phyloP scores from a whole-genome alignment of 2,888 invertebrate species.

The Diadegma fenestrale region DNA sequence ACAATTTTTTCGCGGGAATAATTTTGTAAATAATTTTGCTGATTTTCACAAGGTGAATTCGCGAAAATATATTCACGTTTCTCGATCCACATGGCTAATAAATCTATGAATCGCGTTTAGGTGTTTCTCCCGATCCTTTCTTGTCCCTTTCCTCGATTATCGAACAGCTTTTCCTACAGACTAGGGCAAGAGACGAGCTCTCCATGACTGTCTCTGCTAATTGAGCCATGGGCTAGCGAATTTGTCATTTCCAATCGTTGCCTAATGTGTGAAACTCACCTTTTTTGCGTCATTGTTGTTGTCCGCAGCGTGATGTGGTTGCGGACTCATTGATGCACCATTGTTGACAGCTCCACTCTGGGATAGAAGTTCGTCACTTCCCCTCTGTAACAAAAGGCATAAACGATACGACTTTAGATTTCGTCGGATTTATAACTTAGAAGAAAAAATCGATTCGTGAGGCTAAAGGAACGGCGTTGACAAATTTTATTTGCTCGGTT shows the following conservation, averaged over 20 bases:
- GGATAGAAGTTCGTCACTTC: constrained; percentile 98
- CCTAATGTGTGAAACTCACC: constrained; percentile 87
- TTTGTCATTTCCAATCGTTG: background rate
- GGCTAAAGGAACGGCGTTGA: background rate
- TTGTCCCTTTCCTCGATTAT: constrained; percentile 27
- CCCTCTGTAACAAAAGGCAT: constrained; percentile 90
- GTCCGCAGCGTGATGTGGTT: constrained; percentile 91
- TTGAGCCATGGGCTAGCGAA: background rate
- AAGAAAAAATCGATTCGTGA: background rate
- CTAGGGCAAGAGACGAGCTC: background rate
- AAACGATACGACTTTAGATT: constrained; percentile 68
- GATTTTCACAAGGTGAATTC: constrained; percentile 2
- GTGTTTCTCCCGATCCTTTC: constrained; percentile 33
- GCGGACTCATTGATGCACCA: constrained; percentile 96
- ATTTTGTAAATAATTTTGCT: background rate
- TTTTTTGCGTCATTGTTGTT: constrained; percentile 99
- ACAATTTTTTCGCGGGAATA: background rate
- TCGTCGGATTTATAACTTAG: constrained; percentile 13
- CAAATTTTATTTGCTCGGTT: background rate
- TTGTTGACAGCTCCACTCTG: constrained; percentile 95
- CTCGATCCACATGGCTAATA: constrained; percentile 37
- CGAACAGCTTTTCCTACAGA: constrained; percentile 32
- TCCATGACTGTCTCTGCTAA: too few relatives aligned
- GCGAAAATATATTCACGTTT: constrained; percentile 25
- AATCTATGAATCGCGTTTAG: constrained; percentile 62